Conservation (phyloP, 2,797 vertebrate genomes). For the Sebastes matsubarae region DNA sequence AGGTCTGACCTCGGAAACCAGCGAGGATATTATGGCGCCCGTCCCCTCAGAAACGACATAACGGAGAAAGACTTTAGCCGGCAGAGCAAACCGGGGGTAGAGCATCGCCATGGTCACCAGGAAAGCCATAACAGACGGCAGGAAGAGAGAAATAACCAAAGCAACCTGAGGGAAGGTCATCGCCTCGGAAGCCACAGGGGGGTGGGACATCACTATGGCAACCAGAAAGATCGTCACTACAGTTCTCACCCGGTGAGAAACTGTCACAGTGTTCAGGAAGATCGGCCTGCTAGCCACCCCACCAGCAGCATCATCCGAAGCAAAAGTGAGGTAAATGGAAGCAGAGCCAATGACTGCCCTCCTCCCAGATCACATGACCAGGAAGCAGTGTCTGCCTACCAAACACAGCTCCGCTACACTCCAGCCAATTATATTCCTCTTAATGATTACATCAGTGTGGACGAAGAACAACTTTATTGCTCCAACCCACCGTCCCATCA, state of each 20-base stretch:
- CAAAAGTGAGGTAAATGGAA: neutral
- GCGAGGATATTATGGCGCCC: neutral
- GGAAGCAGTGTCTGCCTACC: conserved; percentile 17
- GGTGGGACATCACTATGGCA: neutral
- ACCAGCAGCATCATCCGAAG: neutral
- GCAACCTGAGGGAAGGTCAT: neutral
- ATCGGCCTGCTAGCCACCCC: neutral
- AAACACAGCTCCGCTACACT: conserved; percentile 44
- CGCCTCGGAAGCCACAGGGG: conserved; percentile 47
- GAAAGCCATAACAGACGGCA: neutral
- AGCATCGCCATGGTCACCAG: conserved; percentile 9
- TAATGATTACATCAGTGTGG: conserved; percentile 42
- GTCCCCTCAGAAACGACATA: neutral
- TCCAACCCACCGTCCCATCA: conserved; percentile 45
- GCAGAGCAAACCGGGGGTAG: neutral
- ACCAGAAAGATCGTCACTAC: neutral
- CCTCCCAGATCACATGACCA: conserved; percentile 32
- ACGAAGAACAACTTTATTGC: conserved; percentile 36
- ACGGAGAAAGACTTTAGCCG: neutral
- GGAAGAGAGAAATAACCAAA: conserved; percentile 15
- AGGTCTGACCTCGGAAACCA: conserved; percentile 51
- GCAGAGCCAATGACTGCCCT: conserved; percentile 13
- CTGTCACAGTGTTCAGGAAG: neutral
- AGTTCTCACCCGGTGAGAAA: neutral
- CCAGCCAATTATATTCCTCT: conserved; percentile 56